Conservation (phyloP, 2,888 invertebrate genomes). For the Ichneumoninae sp. region DNA sequence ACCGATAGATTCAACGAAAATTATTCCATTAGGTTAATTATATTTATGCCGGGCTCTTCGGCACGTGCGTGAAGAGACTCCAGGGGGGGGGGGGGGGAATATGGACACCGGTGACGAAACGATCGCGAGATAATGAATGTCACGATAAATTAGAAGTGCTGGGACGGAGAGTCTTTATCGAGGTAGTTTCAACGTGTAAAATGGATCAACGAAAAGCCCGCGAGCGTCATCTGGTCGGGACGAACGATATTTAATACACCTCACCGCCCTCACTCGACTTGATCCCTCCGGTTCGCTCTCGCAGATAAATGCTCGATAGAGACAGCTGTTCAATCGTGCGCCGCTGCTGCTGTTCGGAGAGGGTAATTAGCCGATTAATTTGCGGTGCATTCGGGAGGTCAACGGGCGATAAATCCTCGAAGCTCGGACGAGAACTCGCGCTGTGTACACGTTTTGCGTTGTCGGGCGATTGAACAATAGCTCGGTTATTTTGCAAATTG, state of each 20-base stretch:
- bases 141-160: conserved; percentile 74
- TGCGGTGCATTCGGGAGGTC: not conserved
- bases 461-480: not conserved
- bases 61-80: conserved; percentile 43
- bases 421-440: not conserved
- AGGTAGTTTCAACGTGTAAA: not conserved
- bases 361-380: conserved; percentile 64
- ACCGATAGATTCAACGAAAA: conserved; percentile 60
- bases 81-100: conserved; percentile 30
- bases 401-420: not conserved
- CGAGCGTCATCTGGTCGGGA: conserved; percentile 64
- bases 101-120: conserved; percentile 72
- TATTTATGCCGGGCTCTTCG: conserved; percentile 50
- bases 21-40: conserved; percentile 82
- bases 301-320: conserved; percentile 53
- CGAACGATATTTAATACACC: conserved; percentile 21
- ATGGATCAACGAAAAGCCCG: conserved; percentile 6
- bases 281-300: conserved; percentile 40
- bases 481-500: not conserved
- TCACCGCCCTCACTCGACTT: conserved; percentile 32
- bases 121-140: conserved; percentile 77
- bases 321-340: conserved; percentile 58
- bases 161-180: conserved; percentile 32
- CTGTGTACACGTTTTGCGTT: not conserved
- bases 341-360: conserved; percentile 20